Base-by-base conservation (phyloP, 2,113 vertebrate species). In the Phoxinus phoxinus region DNA sequence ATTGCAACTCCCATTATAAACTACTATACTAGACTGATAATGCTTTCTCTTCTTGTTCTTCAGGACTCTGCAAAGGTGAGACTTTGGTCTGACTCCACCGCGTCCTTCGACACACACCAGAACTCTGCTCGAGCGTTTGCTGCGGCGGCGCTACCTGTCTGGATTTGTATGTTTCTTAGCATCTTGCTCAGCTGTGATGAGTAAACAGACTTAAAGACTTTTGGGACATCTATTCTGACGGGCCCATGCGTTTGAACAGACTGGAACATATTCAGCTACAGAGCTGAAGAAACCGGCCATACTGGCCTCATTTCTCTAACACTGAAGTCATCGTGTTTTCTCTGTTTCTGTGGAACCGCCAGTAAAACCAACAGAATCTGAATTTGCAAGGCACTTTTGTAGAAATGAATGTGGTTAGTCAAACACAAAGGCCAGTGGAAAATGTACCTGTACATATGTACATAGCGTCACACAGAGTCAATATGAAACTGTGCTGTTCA, bases 41-140 rank as follows among this genome's bases (percentile, higher is more conserved):
- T 84, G 12, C 44, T 86, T 37, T 90, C 3, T 89, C 1, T 89
- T 58, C 89, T 75, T 87, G 51, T 63, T 89, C 74, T 32, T 21
- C 77, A 95, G 95, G 90, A 86, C 19, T 90, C 94, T 23, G 92
- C 87, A 78, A 94, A 93, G 83, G 93, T 93, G 75, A 90, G 90
- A 58, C 92, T 93, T 12, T 91, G 93, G 90, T 92, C 88, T 6
- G 92, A 89, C 30, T 86, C 91, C 58, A 94, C 91, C 11, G 82
- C 93, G 37, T 86, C 93, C 27, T 93, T 94, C 72, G 90, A 90
- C 82, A 92, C 91, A 17, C 89, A 92, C 59, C 89, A 87, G 65
- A 94, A 90, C 67, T 86, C 90, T 25, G 89, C 93, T 11, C 86
- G 91, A 23, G 76, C 67, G 87, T 85, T 67, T 53, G 71, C 84